Evolutionary conservation across 2,888 invertebrate species (phyloP).

Genomic region (Lepidocyrtinus sp.): DNA sequence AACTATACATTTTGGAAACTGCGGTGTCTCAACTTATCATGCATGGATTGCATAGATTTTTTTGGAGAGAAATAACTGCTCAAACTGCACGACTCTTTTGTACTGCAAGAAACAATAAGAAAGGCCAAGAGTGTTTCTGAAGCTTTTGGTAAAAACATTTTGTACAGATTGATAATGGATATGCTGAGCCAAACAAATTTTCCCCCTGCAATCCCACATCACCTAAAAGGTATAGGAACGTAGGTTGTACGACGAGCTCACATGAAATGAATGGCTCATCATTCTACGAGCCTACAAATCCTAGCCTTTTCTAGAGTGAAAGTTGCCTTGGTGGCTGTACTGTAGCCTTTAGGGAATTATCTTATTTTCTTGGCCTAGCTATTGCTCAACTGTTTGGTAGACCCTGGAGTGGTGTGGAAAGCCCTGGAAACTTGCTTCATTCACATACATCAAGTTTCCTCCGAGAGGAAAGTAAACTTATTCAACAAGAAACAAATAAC

Average conservation of each 20-base stretch:
- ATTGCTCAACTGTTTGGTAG: conserved; percentile 55
- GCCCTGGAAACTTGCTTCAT: neutral
- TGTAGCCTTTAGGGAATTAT: conserved; percentile 54
- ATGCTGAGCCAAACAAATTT: conserved; percentile 44
- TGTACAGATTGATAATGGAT: conserved; percentile 60
- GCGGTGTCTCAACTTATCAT: neutral
- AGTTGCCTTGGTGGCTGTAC: conserved; percentile 33
- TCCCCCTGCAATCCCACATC: conserved; percentile 28
- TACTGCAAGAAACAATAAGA: neutral
- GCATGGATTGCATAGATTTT: neutral
- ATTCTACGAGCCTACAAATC: conserved; percentile 33
- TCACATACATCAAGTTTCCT: neutral
- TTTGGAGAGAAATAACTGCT: neutral
- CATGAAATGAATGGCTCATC: conserved; percentile 60
- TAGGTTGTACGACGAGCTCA: conserved; percentile 45
- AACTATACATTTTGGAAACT: neutral
- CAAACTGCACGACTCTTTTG: neutral
- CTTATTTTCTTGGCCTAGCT: conserved; percentile 43
- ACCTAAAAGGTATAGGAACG: conserved; percentile 22
- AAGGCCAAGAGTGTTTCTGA: neutral
- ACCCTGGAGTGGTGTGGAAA: neutral
- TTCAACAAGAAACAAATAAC: neutral
- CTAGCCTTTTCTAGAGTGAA: neutral
- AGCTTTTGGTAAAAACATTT: conserved; percentile 43
- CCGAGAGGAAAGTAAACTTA: neutral